Evolutionary conservation across 30 jellyfish, hydroid and myxozoan species (phyloP).

Genomic region (Turritopsis dohrnii): DNA sequence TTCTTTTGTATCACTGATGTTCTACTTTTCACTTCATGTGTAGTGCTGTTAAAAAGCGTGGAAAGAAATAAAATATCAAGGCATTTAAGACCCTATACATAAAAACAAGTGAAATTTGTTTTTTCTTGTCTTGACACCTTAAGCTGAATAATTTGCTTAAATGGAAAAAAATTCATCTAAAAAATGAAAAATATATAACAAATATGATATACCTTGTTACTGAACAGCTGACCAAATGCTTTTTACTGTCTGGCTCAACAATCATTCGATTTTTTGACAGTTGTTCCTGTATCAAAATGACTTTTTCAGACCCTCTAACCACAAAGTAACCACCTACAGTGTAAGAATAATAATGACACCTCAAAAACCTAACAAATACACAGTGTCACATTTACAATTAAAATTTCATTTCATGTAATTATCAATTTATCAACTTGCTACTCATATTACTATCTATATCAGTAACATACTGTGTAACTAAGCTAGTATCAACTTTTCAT

Average conservation of each 20-base stretch:
- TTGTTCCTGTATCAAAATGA: slow-evolving; percentile 85
- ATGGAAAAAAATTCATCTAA: not conserved
- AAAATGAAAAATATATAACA: not conserved
- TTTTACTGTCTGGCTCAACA: slow-evolving; percentile 79
- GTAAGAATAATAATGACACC: not conserved
- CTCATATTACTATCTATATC: too few relatives aligned
- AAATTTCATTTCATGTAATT: too few relatives aligned
- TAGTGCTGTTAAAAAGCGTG: slow-evolving; percentile 43
- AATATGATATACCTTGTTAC: slow-evolving; percentile 58
- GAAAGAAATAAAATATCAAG: too few relatives aligned
- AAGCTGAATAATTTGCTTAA: not conserved
- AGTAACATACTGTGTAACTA: too few relatives aligned
- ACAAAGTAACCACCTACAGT: slow-evolving; percentile 84
- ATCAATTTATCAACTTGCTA: too few relatives aligned
- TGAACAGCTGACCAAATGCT: slow-evolving; percentile 57
- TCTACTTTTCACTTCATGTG: slow-evolving; percentile 81
- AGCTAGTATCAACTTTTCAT: too few relatives aligned
- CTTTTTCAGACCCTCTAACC: slow-evolving; percentile 87
- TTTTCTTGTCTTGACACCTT: too few relatives aligned
- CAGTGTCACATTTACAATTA: too few relatives aligned
- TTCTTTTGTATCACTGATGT: slow-evolving; percentile 58
- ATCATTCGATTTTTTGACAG: slow-evolving; percentile 75
- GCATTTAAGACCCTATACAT: too few relatives aligned
- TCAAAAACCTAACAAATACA: not conserved
- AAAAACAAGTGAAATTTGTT: too few relatives aligned